Base-by-base conservation (phyloP, 1,140 invertebrate genomes). In the Sitodiplosis mosellana region DNA sequence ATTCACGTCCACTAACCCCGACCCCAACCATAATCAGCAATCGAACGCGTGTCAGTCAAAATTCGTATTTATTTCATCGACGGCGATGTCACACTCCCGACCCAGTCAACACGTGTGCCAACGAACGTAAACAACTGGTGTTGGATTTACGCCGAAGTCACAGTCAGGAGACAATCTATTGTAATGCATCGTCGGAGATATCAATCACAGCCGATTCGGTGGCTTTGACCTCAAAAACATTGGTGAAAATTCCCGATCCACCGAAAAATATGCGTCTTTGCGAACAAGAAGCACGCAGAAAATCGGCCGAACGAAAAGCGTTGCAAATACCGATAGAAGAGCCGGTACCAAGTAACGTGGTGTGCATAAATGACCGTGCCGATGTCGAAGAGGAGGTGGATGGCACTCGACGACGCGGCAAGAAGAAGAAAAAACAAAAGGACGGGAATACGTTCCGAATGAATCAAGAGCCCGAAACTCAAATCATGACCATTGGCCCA, bases 1-100 rank as follows among this genome's bases (percentile, higher is more conserved):
- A 86, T 56, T 86, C 82, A 1, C 67, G 82, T 34, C 80, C 82
- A 2, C 61, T 79, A 50, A 85, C 81, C 0, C 82, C 82, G 11
- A 73, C 79, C 0, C 78, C 80, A 0, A 27, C 79, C 1, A 66
- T 81, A 2, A 77, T 74, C 1, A 81, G 77, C 55, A 74, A 69
- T 4, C 60, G 64, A 10, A 71, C 68, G 2, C 54, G 64, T 33
- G 67, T 62, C 17, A 63, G 60, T 48, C 53, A 55, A 0, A 58
- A 55, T 5, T 63, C 61, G 11, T 61, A 61, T 45, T 54, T 56
- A 3, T 58, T 57, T 2, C 56, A 55, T 45, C 57, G 65, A 40
- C 56, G 69, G 37, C 60, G 69, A 45, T 72, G 70, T 54, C 59
- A 71, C 4, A 72, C 69, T 6, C 70, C 69, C 0, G 69, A 72